These are phyloP conservation scores for Drosophila carrolli DNA, from an alignment of 1,140 invertebrate species.

Conservation along the genomic window DNA sequence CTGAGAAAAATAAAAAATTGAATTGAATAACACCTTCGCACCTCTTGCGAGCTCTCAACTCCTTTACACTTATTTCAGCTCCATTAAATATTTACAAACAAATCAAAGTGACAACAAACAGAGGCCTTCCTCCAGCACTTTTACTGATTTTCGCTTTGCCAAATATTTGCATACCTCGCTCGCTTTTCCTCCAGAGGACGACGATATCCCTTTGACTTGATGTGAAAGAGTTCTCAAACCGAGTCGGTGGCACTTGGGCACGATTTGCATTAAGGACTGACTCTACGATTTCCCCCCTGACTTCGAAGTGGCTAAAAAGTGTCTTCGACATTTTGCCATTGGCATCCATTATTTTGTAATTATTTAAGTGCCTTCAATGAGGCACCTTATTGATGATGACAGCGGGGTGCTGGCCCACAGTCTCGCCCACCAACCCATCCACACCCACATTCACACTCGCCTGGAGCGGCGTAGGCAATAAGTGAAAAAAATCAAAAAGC, in stretches of 20 bases:
- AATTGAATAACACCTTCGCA: slow-evolving; percentile 9
- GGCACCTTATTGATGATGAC: slow-evolving; percentile 52
- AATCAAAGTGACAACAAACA: slow-evolving; percentile 79
- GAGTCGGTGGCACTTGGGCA: slow-evolving; percentile 64
- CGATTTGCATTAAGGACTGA: slow-evolving; percentile 71
- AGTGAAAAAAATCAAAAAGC: slow-evolving; percentile 84
- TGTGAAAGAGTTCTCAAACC: slow-evolving; percentile 59
- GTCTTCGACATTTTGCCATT: slow-evolving; percentile 47
- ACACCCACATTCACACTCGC: slow-evolving; percentile 1
- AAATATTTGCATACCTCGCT: slow-evolving; percentile 77
- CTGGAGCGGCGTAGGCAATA: slow-evolving; percentile 52
- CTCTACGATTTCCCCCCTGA: background rate
- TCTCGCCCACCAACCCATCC: background rate
- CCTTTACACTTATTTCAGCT: slow-evolving; percentile 60
- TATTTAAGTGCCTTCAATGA: slow-evolving; percentile 74
- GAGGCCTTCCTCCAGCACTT: slow-evolving; percentile 39
- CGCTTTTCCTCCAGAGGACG: slow-evolving; percentile 15
- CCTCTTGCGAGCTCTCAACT: slow-evolving; percentile 19
- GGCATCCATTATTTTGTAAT: slow-evolving; percentile 79
- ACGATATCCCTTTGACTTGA: slow-evolving; percentile 45
- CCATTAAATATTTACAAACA: slow-evolving; percentile 81
- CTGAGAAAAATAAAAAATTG: background rate
- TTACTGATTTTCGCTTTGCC: slow-evolving; percentile 70
- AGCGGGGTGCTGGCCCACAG: slow-evolving; percentile 13
- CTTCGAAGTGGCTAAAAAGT: slow-evolving; percentile 50